A percentile compares a stretch with the other conserved stretches of the same genome.
These are phyloP conservation scores for Otocyon megalotis DNA, from an alignment of 2,113 vertebrate species.

Conservation along the genomic window DNA sequence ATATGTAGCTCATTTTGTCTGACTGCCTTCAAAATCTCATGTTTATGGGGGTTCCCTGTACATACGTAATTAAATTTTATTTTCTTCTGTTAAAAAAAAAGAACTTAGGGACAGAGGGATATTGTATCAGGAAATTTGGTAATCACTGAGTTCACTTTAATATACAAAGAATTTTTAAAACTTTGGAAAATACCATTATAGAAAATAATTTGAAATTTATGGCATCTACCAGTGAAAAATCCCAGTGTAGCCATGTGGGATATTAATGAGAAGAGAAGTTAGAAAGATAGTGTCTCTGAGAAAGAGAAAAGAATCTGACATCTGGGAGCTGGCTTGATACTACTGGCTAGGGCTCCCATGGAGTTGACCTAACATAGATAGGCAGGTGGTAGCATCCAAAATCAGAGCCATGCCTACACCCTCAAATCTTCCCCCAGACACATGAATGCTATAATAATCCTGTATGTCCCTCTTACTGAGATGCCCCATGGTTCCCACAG, in stretches of 20 bases:
- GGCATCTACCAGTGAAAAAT: not conserved
- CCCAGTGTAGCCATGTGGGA: not conserved
- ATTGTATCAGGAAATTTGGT: not conserved
- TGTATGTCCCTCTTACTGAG: not conserved
- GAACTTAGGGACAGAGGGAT: not conserved
- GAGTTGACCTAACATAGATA: no score
- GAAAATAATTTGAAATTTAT: not conserved
- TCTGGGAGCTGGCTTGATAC: not conserved
- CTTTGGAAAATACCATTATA: not conserved
- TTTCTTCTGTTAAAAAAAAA: not conserved
- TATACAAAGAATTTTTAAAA: not conserved
- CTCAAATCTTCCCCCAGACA: not conserved
- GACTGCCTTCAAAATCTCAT: not conserved
- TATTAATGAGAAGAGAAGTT: not conserved
- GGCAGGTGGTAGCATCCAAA: not conserved
- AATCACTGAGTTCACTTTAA: not conserved
- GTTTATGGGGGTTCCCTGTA: not conserved
- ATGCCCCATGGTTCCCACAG: not conserved
- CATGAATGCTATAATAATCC: not conserved
- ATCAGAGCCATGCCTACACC: not conserved
- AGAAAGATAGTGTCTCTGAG: not conserved
- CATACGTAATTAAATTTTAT: not conserved
- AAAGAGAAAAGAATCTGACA: not conserved
- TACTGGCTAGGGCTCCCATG: not conserved
- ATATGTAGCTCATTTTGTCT: not conserved